Percentiles rank a stretch among this genome's conserved stretches.
Evolutionary conservation across 2,888 invertebrate genomes (phyloP).

Genomic region (Nipponacmea schrenckii): DNA sequence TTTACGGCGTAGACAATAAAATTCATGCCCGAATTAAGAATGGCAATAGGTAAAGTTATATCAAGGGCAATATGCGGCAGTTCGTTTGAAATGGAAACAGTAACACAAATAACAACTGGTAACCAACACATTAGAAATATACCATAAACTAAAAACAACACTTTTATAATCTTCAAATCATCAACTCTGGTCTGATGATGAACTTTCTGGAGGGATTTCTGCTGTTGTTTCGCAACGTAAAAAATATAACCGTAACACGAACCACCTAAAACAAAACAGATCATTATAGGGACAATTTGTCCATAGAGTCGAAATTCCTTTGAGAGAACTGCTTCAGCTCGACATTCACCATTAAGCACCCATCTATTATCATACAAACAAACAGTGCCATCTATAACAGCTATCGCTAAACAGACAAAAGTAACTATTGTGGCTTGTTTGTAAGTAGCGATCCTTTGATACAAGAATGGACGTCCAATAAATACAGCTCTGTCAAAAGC

Average conservation of each 20-base stretch:
- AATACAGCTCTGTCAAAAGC: neutral
- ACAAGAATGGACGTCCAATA: neutral
- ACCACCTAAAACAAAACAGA: neutral
- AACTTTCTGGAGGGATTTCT: neutral
- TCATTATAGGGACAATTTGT: neutral
- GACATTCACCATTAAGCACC: neutral
- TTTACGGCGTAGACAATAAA: neutral
- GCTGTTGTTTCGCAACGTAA: neutral
- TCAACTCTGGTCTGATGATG: neutral
- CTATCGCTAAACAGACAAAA: neutral
- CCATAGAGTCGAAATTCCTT: neutral
- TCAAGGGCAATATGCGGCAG: neutral
- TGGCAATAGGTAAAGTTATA: neutral
- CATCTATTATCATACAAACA: neutral
- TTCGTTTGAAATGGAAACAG: neutral
- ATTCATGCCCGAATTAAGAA: neutral
- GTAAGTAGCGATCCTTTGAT: neutral
- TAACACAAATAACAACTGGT: neutral
- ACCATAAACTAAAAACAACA: neutral
- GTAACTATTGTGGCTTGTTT: neutral
- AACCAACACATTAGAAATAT: neutral
- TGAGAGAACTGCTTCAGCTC: neutral
- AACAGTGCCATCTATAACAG: neutral
- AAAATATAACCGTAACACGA: conserved; percentile 1
- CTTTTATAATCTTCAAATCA: neutral